A percentile compares a stretch with the other conserved stretches of the same genome.
Evolutionary conservation across 2,797 vertebrate genomes (phyloP).

Genomic region (Trachops cirrhosus): DNA sequence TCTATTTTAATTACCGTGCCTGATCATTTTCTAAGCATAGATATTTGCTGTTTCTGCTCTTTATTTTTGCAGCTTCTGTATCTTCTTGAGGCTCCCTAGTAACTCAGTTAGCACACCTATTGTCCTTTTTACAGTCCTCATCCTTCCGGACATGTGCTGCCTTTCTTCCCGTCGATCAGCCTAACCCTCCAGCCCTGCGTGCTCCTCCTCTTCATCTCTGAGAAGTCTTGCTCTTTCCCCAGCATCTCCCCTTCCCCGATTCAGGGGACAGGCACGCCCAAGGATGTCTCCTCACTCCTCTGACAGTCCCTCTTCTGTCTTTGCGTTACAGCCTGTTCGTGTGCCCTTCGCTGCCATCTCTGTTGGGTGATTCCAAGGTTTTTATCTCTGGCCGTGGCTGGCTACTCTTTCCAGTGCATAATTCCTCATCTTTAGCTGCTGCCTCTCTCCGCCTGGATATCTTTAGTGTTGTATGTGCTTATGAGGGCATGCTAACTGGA

Average conservation of each 20-base stretch:
- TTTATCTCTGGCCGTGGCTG: background rate
- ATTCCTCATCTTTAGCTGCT: constrained; percentile 15
- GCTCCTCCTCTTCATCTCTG: background rate
- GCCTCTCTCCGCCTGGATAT: background rate
- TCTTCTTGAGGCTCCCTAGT: background rate
- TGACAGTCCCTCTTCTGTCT: background rate
- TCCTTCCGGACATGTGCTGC: background rate
- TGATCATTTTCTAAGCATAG: constrained; percentile 23
- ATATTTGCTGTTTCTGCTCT: background rate
- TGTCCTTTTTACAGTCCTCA: background rate
- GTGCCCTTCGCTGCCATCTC: background rate
- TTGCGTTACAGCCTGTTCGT: background rate
- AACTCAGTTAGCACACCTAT: background rate
- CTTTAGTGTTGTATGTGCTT: background rate
- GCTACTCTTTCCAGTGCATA: background rate
- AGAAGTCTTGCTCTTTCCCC: background rate
- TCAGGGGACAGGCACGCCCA: background rate
- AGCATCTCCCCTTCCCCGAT: background rate
- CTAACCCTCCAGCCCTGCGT: background rate
- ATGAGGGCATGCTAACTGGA: background rate
- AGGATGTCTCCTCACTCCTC: background rate
- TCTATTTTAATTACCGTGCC: background rate
- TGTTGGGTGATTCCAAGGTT: background rate
- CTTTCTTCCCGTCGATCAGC: background rate
- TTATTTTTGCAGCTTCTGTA: background rate